Evolutionary conservation across 2,888 invertebrate species (phyloP).

Genomic region (Ornithoptera alexandrae): DNA sequence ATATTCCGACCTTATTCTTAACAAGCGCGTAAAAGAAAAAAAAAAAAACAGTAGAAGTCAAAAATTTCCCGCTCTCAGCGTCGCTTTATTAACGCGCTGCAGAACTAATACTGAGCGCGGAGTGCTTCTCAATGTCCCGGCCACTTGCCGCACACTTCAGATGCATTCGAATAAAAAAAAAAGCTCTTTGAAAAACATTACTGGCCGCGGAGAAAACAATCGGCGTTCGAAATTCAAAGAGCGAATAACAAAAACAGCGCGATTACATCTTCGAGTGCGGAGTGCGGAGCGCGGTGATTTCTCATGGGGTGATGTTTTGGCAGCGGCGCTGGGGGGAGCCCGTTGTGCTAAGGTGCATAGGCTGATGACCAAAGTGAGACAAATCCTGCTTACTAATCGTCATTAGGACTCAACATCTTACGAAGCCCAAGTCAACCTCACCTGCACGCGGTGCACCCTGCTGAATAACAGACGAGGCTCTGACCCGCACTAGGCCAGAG

Average conservation of each 20-base stretch:
- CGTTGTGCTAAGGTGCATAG: slow-evolving; percentile 33
- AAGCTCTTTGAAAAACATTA: slow-evolving; percentile 47
- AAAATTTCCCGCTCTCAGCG: slow-evolving; percentile 43
- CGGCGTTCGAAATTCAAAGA: slow-evolving; percentile 51
- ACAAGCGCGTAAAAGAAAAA: slow-evolving; percentile 9
- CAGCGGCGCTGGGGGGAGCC: slow-evolving; percentile 70
- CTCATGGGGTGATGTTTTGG: slow-evolving; percentile 78
- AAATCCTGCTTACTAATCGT: neutral
- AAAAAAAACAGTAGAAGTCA: slow-evolving; percentile 23
- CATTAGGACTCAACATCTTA: no score
- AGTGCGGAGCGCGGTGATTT: slow-evolving; percentile 68
- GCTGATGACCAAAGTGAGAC: neutral
- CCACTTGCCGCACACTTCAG: slow-evolving; percentile 66
- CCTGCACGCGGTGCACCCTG: no score
- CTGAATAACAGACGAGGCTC: no score
- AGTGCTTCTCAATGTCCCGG: slow-evolving; percentile 67
- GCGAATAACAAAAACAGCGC: slow-evolving; percentile 74
- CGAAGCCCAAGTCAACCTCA: no score
- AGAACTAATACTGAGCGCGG: slow-evolving; percentile 45
- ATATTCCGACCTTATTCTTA: neutral
- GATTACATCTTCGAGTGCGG: slow-evolving; percentile 74
- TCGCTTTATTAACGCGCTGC: slow-evolving; percentile 51
- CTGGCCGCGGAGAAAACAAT: slow-evolving; percentile 69
- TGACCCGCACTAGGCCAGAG: no score
- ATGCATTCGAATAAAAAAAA: slow-evolving; percentile 48